Percentiles rank a stretch among this genome's conserved stretches.
phyloP scores from a whole-genome alignment of 2,797 vertebrate genomes.

The Coracias cyanogaster region DNA sequence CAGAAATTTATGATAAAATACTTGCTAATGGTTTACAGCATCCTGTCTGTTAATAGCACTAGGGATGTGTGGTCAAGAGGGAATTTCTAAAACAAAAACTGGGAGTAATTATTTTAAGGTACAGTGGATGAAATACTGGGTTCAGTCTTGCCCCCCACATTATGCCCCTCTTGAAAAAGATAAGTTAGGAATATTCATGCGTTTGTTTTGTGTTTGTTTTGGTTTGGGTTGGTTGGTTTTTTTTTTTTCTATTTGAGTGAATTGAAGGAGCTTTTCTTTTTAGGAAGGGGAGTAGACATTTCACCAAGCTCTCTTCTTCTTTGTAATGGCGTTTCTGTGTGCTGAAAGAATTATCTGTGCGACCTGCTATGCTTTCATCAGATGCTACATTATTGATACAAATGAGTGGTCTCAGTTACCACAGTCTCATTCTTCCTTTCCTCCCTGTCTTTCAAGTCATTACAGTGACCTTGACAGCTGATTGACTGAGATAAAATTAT shows the following conservation, averaged over 20 bases:
- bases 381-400: slow-evolving; percentile 36
- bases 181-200: neutral
- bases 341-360: slow-evolving; percentile 28
- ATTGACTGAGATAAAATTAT: neutral
- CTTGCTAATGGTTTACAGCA: neutral
- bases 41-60: neutral
- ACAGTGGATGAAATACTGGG: neutral
- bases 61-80: neutral
- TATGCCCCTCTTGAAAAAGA: neutral
- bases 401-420: slow-evolving; percentile 23
- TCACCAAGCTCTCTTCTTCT: neutral
- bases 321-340: slow-evolving; percentile 21
- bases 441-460: neutral
- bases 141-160: neutral
- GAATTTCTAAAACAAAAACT: neutral
- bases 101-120: neutral
- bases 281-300: neutral
- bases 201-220: neutral
- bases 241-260: neutral
- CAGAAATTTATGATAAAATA: neutral
- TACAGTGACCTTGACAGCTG: slow-evolving; percentile 51
- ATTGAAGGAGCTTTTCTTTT: neutral
- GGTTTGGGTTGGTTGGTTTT: neutral
- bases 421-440: neutral
- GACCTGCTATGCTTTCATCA: slow-evolving; percentile 9